Evolutionary conservation across 2,797 vertebrate species (phyloP).

Genomic region (Propithecus deckenii): DNA sequence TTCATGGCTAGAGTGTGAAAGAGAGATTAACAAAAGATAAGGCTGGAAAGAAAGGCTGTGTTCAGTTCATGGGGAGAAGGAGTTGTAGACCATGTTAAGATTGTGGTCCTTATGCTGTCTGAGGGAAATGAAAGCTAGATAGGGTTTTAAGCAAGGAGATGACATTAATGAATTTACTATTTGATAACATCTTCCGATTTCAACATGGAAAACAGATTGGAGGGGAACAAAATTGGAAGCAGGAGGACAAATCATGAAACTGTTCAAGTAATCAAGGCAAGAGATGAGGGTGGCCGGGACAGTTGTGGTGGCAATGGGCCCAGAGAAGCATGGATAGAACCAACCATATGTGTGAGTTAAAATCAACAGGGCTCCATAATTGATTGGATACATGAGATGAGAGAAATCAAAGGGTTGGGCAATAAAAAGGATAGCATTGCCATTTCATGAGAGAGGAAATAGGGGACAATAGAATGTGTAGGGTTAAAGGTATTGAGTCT

Average conservation of each 20-base stretch:
- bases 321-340: not conserved
- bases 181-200: not conserved
- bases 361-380: not conserved
- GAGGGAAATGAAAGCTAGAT: not conserved
- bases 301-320: too few species aligned
- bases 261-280: not conserved
- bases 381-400: not conserved
- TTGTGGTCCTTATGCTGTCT: not conserved
- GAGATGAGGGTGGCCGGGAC: not conserved
- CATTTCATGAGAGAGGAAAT: not conserved
- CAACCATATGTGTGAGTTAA: not conserved
- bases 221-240: not conserved
- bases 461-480: rapidly evolving
- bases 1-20: not conserved
- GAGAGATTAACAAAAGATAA: not conserved
- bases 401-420: not conserved
- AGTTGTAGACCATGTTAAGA: not conserved
- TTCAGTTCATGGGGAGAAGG: not conserved
- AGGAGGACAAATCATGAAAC: not conserved
- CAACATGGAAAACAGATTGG: not conserved
- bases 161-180: not conserved
- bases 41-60: not conserved
- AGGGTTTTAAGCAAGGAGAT: not conserved
- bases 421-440: not conserved
- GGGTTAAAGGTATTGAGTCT: not conserved